Percentiles rank a stretch among this genome's conserved stretches.
phyloP scores from a whole-genome alignment of 1,140 invertebrate genomes.

The Paraescarpia echinospica region DNA sequence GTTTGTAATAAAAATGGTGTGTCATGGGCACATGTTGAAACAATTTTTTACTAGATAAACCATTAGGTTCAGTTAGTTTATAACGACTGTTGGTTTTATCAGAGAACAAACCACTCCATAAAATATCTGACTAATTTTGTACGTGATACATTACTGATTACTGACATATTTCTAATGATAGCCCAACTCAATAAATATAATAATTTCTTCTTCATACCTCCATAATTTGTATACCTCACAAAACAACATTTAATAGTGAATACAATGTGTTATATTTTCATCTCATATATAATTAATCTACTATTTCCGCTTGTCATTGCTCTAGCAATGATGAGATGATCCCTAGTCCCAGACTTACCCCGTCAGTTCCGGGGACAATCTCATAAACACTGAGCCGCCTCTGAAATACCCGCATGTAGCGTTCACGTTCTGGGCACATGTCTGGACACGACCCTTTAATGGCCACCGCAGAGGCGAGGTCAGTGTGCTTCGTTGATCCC shows the following conservation, averaged over 20 bases:
- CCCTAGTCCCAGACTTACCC: slow-evolving; percentile 22
- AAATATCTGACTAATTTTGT: neutral
- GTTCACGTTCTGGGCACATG: slow-evolving; percentile 98
- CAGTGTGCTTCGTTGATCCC: slow-evolving; percentile 37
- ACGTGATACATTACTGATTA: too few relatives aligned
- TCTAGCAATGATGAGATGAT: neutral
- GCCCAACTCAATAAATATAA: too few relatives aligned
- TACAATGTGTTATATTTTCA: too few relatives aligned
- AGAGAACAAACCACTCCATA: neutral
- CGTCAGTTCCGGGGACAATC: slow-evolving; percentile 52
- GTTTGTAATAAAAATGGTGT: too few relatives aligned
- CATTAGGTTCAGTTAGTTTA: too few relatives aligned
- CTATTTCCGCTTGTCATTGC: neutral
- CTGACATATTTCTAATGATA: too few relatives aligned
- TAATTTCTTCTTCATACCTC: neutral
- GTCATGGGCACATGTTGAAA: too few relatives aligned
- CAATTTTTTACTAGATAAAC: too few relatives aligned
- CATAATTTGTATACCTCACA: neutral
- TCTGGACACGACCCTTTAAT: slow-evolving; percentile 86
- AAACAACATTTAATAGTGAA: too few relatives aligned
- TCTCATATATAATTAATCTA: too few relatives aligned
- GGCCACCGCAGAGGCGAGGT: slow-evolving; percentile 59
- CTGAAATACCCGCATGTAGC: slow-evolving; percentile 81
- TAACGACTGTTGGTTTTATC: slow-evolving; percentile 7
- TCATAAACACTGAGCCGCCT: slow-evolving; percentile 73